Evolutionary conservation across 2,797 vertebrate species (phyloP).

Genomic region (Clarias platycephalus): DNA sequence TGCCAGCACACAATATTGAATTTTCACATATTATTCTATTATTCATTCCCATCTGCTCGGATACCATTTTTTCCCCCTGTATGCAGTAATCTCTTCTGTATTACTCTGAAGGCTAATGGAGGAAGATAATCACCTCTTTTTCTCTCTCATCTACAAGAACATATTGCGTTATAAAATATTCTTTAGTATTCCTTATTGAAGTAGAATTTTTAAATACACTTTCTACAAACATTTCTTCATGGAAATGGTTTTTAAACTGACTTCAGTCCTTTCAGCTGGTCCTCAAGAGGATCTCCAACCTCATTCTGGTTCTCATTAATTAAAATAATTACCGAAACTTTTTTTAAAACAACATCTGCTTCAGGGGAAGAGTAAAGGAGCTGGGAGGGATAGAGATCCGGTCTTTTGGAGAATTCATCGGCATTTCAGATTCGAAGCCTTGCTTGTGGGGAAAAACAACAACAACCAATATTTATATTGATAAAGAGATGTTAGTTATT

Average conservation of each 20-base stretch:
- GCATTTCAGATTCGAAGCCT: background rate
- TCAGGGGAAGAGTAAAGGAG: background rate
- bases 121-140: constrained; percentile 1
- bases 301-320: constrained; percentile 3
- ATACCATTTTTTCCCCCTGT: background rate
- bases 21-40: constrained; percentile 6
- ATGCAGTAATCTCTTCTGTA: background rate
- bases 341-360: constrained; percentile 2
- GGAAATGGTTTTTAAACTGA: background rate
- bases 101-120: background rate
- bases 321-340: constrained; percentile 26
- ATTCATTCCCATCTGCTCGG: constrained; percentile 5
- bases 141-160: constrained; percentile 14
- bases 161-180: background rate
- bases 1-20: background rate
- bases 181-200: background rate
- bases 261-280: constrained; percentile 13
- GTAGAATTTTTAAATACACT: background rate
- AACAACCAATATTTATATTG: background rate
- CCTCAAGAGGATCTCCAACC: constrained; percentile 23
- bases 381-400: background rate
- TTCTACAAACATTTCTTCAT: background rate
- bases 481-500: background rate
- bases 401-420: background rate
- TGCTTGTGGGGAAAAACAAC: background rate